These are phyloP conservation scores for Stomatorhinus walkeri DNA, from an alignment of 2,797 vertebrate species.

Conservation along the genomic window DNA sequence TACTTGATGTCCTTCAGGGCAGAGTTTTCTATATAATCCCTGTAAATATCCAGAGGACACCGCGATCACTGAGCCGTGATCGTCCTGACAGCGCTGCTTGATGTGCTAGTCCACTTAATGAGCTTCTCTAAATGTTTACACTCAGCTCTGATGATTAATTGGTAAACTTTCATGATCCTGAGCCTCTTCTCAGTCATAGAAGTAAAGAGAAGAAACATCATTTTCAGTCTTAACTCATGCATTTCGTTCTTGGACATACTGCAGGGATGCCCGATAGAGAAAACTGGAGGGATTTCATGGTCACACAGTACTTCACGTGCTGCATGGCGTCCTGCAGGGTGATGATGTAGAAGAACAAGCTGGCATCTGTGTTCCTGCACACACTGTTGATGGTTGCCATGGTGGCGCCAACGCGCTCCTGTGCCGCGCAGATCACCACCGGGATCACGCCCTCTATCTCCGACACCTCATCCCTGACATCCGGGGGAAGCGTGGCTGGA, in stretches of 20 bases:
- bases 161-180: neutral
- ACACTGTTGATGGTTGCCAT: conserved; percentile 89
- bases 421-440: conserved; percentile 78
- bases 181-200: neutral
- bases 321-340: conserved; percentile 74
- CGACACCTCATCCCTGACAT: conserved; percentile 24
- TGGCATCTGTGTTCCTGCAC: conserved; percentile 76
- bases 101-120: neutral
- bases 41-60: conserved; percentile 38
- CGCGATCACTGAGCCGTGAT: neutral
- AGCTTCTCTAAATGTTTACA: neutral
- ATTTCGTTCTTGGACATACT: neutral
- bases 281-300: neutral
- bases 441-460: conserved; percentile 64
- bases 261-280: neutral
- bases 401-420: conserved; percentile 76
- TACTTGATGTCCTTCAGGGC: conserved; percentile 79
- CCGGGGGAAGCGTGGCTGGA: conserved; percentile 30
- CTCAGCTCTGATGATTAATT: neutral
- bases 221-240: neutral
- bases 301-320: conserved; percentile 61
- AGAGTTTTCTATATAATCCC: conserved; percentile 83
- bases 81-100: neutral
- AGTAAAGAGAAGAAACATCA: neutral
- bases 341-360: conserved; percentile 82